A percentile compares a stretch with the other conserved stretches of the same genome.
Conservation (phyloP, 2,113 vertebrate species). For the Vulpes ferrilata region DNA sequence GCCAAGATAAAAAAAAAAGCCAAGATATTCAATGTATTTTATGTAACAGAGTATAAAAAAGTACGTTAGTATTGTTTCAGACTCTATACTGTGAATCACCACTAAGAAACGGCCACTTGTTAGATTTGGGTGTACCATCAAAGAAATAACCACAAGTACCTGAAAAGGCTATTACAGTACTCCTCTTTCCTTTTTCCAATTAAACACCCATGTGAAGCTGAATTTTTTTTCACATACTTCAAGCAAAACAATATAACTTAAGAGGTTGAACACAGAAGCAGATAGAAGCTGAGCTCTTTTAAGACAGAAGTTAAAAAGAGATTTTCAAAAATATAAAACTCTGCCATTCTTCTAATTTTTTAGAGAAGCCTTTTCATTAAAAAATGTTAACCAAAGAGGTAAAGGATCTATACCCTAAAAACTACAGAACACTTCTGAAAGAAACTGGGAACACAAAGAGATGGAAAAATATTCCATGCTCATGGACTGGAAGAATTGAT, state of each 20-base stretch:
- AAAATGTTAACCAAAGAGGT: background rate
- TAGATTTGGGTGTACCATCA: background rate
- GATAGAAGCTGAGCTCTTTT: background rate
- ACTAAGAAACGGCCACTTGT: background rate
- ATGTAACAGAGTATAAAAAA: background rate
- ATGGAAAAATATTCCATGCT: no score
- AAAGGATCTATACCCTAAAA: no score
- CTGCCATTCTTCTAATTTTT: background rate
- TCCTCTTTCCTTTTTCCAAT: background rate
- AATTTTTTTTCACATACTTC: background rate
- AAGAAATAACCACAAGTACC: background rate
- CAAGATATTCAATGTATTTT: conserved; percentile 21
- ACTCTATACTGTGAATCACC: background rate
- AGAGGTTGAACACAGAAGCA: background rate
- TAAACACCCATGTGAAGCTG: background rate
- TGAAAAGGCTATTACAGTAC: conserved; percentile 47
- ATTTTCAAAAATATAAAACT: background rate
- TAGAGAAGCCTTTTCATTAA: background rate
- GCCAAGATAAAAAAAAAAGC: background rate
- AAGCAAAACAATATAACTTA: background rate
- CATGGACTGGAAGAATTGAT: no score
- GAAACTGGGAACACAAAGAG: no score
- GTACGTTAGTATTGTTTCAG: background rate
- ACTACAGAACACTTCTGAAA: no score
- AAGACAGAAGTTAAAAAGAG: background rate